Evolutionary conservation across 2,797 vertebrate genomes (phyloP), one percentile per base, ranked within the genome.

Genomic region (Betta splendens): DNA sequence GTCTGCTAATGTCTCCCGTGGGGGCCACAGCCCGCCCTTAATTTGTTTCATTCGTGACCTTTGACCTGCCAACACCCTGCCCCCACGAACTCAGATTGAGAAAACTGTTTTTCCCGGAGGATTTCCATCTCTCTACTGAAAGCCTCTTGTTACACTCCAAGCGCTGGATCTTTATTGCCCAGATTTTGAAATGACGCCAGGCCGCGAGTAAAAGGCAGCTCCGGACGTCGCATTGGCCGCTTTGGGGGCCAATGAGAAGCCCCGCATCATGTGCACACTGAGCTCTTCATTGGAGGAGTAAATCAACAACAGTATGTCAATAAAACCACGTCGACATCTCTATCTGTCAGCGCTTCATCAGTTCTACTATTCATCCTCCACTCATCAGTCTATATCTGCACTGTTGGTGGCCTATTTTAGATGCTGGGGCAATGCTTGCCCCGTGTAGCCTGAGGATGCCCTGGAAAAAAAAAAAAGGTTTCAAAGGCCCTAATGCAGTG

Each of bases 31-130:
- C 83, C 87, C 71, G 16, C 84, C 77, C 78, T 88, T 90, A 89
- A 91, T 91, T 84, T 85, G 87, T 89, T 91, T 89, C 89, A 89
- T 89, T 89, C 90, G 87, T 90, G 87, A 89, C 86, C 88, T 42
- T 42, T 85, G 68, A 84, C 79, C 85, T 47, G 48, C 53, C 13
- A 56, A 42, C 15, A 42, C 81, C 76, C 85, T 53, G 43, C 75
- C 85, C 80, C 72, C 74, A 75, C 53, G 66, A 81, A 83, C 76
- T 68, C 44, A 68, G 44, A 85, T 37, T 75, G 73, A 75, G 65
- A 69, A 83, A 80, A 87, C 79, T 81, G 74, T 78, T 65, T 77
- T 39, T 66, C 60, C 79, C 48, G 69, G 20, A 73, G 40, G 35
- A 60, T 72, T 65, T 75, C 50, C 22, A 54, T 70, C 51, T 49